These are phyloP conservation scores for Percopsis omiscomaycus DNA, from an alignment of 2,797 vertebrate genomes.

Conservation along the genomic window DNA sequence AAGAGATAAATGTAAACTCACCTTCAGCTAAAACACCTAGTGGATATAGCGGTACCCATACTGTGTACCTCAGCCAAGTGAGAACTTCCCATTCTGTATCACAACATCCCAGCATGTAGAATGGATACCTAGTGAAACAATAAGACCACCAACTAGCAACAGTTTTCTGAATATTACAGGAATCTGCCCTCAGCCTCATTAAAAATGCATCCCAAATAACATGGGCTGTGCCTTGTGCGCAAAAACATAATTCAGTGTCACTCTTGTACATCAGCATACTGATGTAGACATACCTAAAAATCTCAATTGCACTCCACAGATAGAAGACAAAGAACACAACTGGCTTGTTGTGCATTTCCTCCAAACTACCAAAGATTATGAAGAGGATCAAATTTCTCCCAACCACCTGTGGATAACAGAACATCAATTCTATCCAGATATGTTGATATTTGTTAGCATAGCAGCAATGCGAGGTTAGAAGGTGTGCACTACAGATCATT, in stretches of 20 bases:
- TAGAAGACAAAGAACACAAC: slow-evolving; percentile 96
- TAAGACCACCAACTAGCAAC: not conserved
- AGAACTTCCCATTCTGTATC: slow-evolving; percentile 91
- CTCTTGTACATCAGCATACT: not conserved
- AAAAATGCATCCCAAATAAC: not conserved
- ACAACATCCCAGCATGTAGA: slow-evolving; percentile 92
- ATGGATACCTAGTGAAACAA: slow-evolving; percentile 86
- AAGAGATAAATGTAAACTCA: slow-evolving; percentile 53
- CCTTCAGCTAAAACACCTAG: slow-evolving; percentile 91
- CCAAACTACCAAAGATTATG: slow-evolving; percentile 87
- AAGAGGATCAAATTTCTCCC: slow-evolving; percentile 95
- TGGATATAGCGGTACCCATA: slow-evolving; percentile 95
- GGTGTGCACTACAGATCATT: not conserved
- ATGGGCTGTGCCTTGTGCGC: no score
- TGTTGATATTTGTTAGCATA: not conserved
- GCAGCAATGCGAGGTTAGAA: not conserved
- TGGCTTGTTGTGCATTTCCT: slow-evolving; percentile 91
- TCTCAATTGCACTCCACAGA: slow-evolving; percentile 87
- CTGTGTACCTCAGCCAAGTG: slow-evolving; percentile 92
- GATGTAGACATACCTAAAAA: slow-evolving; percentile 84
- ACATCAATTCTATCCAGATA: slow-evolving; percentile 22
- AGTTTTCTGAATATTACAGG: not conserved
- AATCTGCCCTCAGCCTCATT: not conserved
- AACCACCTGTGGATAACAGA: slow-evolving; percentile 74
- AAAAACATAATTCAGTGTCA: no score